phyloP scores from a whole-genome alignment of 2,797 vertebrate species.

The Pseudomugil tenellus region DNA sequence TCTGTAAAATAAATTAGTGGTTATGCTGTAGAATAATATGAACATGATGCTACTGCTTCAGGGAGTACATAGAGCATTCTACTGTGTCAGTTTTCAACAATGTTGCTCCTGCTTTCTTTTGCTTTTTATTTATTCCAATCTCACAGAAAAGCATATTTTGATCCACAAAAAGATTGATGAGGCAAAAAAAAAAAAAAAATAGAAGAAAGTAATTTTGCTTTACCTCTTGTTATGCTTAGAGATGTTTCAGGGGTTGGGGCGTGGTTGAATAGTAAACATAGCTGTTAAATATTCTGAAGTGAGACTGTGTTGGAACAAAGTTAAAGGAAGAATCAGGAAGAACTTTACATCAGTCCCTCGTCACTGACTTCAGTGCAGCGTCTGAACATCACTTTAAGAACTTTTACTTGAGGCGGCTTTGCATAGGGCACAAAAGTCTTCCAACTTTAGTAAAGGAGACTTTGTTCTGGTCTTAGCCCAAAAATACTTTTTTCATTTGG shows the following conservation, averaged over 20 bases:
- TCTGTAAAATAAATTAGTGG: not conserved
- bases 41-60: not conserved
- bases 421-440: conserved; percentile 51
- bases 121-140: too few species aligned
- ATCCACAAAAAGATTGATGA: too few species aligned
- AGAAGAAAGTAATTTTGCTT: too few species aligned
- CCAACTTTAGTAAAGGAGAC: conserved; percentile 32
- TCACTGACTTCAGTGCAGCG: conserved; percentile 44
- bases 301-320: conserved; percentile 22
- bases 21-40: not conserved
- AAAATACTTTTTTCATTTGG: conserved; percentile 32
- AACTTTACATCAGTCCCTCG: conserved; percentile 35
- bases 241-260: too few species aligned
- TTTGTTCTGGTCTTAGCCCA: conserved; percentile 56
- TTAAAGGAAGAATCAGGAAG: conserved; percentile 41
- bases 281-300: not conserved
- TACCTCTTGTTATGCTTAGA: too few species aligned
- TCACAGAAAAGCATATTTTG: too few species aligned
- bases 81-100: conserved; percentile 38
- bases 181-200: too few species aligned
- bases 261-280: not conserved
- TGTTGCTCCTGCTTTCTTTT: conserved; percentile 1
- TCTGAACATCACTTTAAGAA: conserved; percentile 61
- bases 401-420: conserved; percentile 71
- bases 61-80: not conserved